Conservation (phyloP, 2,113 vertebrate species). For the Gambusia affinis region DNA sequence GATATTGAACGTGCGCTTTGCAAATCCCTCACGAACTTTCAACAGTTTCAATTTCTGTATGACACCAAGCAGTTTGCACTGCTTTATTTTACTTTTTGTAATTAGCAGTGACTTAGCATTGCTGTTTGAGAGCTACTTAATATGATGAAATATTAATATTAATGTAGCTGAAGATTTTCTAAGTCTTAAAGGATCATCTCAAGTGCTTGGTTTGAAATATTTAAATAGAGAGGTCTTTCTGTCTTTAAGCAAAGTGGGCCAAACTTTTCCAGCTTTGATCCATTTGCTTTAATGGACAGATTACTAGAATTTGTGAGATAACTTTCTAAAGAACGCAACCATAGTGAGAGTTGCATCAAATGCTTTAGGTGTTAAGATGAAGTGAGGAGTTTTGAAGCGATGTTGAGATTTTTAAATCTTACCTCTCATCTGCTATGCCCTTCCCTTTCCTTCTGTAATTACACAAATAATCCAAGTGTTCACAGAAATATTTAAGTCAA, state of each 20-base stretch:
- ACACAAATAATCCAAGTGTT: slow-evolving; percentile 38
- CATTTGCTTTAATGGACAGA: slow-evolving; percentile 40
- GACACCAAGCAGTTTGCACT: slow-evolving; percentile 9
- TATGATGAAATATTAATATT: slow-evolving; percentile 6
- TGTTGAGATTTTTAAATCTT: slow-evolving; percentile 14
- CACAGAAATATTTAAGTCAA: slow-evolving; percentile 34
- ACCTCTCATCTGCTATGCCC: slow-evolving; percentile 21
- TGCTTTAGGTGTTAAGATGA: background rate
- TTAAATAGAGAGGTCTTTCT: slow-evolving; percentile 31
- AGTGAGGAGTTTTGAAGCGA: slow-evolving; percentile 5
- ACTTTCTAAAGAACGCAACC: slow-evolving; percentile 30
- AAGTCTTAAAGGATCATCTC: slow-evolving; percentile 16
- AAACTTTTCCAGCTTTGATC: slow-evolving; percentile 46
- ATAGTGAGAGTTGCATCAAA: slow-evolving; percentile 44
- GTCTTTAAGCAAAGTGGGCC: slow-evolving; percentile 48
- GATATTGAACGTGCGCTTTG: slow-evolving; percentile 45
- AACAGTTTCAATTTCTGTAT: slow-evolving; percentile 8
- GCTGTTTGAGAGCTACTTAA: background rate
- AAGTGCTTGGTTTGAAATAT: slow-evolving; percentile 36
- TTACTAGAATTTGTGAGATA: slow-evolving; percentile 35
- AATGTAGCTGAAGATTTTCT: background rate
- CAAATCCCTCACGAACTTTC: slow-evolving; percentile 31
- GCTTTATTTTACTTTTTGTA: background rate
- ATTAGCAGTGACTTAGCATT: background rate
- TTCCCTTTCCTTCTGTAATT: slow-evolving; percentile 23